Evolutionary conservation across 2,797 vertebrate species (phyloP).

Genomic region (Sarcophilus harrisii): DNA sequence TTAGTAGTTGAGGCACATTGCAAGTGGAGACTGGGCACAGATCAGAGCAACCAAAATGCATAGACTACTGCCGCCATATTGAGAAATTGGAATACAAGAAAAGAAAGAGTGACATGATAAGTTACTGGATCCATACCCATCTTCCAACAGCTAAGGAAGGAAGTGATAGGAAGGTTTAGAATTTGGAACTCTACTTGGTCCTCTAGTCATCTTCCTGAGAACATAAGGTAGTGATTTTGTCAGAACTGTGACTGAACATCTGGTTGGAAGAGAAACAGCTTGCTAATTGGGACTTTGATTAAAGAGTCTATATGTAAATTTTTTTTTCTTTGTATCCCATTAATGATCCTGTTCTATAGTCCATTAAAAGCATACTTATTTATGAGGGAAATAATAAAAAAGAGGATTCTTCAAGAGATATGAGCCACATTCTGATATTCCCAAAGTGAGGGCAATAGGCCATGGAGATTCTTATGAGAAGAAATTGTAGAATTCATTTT

Average conservation of each 20-base stretch:
- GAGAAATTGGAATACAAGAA: neutral
- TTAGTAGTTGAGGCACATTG: neutral
- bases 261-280: neutral
- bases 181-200: neutral
- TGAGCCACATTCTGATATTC: neutral
- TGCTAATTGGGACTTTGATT: neutral
- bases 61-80: neutral
- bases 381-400: neutral
- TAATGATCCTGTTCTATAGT: neutral
- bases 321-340: neutral
- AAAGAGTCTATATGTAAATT: neutral
- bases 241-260: neutral
- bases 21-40: neutral
- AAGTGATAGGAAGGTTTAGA: neutral
- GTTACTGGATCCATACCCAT: neutral
- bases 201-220: neutral
- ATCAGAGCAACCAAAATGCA: neutral
- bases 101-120: neutral
- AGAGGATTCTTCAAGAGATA: neutral
- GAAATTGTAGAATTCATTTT: neutral
- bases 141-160: neutral
- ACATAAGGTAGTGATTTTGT: neutral
- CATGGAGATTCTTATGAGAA: neutral
- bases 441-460: neutral
- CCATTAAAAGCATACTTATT: neutral